Base-by-base conservation (phyloP, 2,888 invertebrate species). In the Ophraella communa region DNA sequence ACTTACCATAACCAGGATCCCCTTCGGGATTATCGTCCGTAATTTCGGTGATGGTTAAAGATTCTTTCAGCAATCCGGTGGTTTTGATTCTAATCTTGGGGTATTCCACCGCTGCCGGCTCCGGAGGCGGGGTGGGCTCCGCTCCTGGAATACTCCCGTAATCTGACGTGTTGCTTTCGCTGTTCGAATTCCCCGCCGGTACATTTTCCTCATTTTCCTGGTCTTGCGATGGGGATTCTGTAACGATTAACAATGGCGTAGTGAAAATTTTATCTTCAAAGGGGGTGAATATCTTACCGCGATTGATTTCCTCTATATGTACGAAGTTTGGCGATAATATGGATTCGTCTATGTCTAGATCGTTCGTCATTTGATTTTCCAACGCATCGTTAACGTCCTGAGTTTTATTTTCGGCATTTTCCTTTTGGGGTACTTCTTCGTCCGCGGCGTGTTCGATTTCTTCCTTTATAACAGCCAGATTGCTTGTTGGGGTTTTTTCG, bases 41-140 rank as follows among this genome's bases (percentile, higher is more conserved):
- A 27, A 81, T 81, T 67, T 81, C 82, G 1, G 81, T 81, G 35
- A 81, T 80, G 8, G 79, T 80, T 4, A 69, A 39, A 1, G 68
- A 69, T 35, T 74, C 72, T 57, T 80, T 80, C 14, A 81, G 73
- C 61, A 80, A 69, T 39, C 80, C 82, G 20, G 78, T 78, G 10
- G 79, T 80, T 68, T 81, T 82, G 30, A 82, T 81, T 21, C 82
- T 75, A 55, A 82, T 81, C 60, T 82, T 82, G 3, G 82, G 82
- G 70, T 78, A 79, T 44, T 80, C 81, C 3, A 79, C 75, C 18
- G 79, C 74, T 1, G 77, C 74, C 1, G 77, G 75, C 62, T 76
- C 76, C 2, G 76, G 78, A 14, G 79, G 77, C 10, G 81, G 80
- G 7, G 82, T 80, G 4, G 79, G 77, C 68, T 80, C 78, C 20